phyloP scores from a whole-genome alignment of 2,888 invertebrate genomes.

The Sesia bembeciformis region DNA sequence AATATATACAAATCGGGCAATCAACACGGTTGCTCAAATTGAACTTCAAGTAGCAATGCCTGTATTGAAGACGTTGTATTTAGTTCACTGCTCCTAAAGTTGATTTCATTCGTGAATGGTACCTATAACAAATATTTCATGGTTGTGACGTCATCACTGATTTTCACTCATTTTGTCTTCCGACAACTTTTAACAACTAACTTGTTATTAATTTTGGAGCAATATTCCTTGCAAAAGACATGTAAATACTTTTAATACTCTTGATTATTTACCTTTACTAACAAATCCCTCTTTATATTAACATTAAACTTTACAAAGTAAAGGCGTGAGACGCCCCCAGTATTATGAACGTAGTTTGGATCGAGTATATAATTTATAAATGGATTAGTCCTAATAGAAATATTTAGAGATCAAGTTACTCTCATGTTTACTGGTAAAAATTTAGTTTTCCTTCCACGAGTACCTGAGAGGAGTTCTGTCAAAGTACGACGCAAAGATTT shows the following conservation, averaged over 20 bases:
- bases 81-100: slow-evolving; percentile 30
- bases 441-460: slow-evolving; percentile 47
- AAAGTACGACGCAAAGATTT: slow-evolving; percentile 21
- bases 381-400: slow-evolving; percentile 13
- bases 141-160: slow-evolving; percentile 60
- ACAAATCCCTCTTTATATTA: slow-evolving; percentile 32
- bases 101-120: slow-evolving; percentile 2
- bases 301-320: slow-evolving; percentile 19
- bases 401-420: slow-evolving; percentile 11
- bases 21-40: slow-evolving; percentile 50
- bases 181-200: slow-evolving; percentile 33
- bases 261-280: slow-evolving; percentile 37
- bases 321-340: slow-evolving; percentile 36
- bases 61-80: slow-evolving; percentile 7
- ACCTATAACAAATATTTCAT: slow-evolving; percentile 33
- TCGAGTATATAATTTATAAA: slow-evolving; percentile 9
- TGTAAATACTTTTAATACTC: slow-evolving; percentile 41
- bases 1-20: slow-evolving; percentile 50
- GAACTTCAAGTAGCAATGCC: background rate
- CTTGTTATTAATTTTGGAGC: slow-evolving; percentile 45
- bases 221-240: slow-evolving; percentile 71
- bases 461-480: slow-evolving; percentile 46
- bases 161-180: slow-evolving; percentile 51
- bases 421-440: slow-evolving; percentile 10
- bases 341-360: slow-evolving; percentile 29